These are phyloP conservation scores for Dendrolimus punctatus DNA, from an alignment of 1,140 invertebrate species.

Conservation along the genomic window DNA sequence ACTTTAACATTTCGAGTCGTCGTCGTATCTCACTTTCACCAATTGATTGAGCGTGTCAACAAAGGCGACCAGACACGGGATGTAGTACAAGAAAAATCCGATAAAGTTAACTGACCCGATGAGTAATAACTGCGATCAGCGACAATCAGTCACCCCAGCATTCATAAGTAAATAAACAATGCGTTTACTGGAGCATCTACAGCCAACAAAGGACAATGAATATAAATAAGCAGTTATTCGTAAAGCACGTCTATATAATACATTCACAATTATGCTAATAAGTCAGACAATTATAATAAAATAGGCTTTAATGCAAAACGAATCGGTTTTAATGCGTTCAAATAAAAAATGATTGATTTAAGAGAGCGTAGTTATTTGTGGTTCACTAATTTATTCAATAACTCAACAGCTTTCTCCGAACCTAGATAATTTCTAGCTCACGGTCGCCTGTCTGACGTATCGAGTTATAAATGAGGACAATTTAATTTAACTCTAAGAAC, in stretches of 20 bases:
- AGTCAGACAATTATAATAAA: too few species aligned
- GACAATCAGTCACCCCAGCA: constrained; percentile 24
- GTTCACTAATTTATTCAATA: too few species aligned
- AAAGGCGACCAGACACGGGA: constrained; percentile 5
- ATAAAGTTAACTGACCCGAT: constrained; percentile 37
- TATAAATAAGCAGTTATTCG: background rate
- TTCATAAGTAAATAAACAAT: constrained; percentile 25
- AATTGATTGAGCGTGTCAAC: background rate
- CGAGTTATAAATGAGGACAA: too few species aligned
- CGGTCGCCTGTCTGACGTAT: too few species aligned
- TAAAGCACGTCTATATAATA: background rate
- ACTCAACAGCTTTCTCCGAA: too few species aligned
- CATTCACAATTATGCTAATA: background rate
- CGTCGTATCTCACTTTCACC: too few species aligned
- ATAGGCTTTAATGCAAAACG: too few species aligned
- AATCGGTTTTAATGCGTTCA: too few species aligned
- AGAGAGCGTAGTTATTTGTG: too few species aligned
- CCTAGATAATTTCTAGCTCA: too few species aligned
- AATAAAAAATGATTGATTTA: too few species aligned
- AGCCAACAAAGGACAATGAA: constrained; percentile 25
- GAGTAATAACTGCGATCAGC: constrained; percentile 17
- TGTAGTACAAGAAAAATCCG: constrained; percentile 10
- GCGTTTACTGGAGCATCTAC: constrained; percentile 11
- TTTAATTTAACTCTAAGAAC: too few species aligned
- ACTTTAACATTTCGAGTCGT: background rate